Evolutionary conservation across 2,888 invertebrate genomes (phyloP), one percentile per base, ranked within the genome.

Genomic region (Piscicola geometra): DNA sequence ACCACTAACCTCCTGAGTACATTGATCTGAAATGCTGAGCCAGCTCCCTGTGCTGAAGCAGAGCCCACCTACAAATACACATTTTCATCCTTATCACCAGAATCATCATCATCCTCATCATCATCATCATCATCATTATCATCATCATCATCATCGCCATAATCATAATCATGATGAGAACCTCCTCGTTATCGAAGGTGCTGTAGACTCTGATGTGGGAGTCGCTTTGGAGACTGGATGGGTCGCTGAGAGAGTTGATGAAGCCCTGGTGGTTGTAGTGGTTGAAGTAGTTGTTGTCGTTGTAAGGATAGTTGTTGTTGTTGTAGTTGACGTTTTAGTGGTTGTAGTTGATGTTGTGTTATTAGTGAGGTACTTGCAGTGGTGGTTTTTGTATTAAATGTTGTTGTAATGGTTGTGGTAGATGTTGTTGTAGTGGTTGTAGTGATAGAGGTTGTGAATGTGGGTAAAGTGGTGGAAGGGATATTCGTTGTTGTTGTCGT

Each of bases 101-200:
- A 18, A 74, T 60, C 41, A 67, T 72, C 72, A 56, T 3, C 72
- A 56, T 72, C 56, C 0, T 72, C 35, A 56, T 72, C 56, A 56
- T 72, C 72, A 1, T 72, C 72, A 56, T 72, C 72, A 5, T 56
- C 72, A 56, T 47, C 72, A 56, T 47, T 30, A 56, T 47, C 72
- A 56, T 3, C 60, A 67, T 66, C 67, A 36, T 30, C 35, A 35
- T n/a, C 60, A 74, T 30, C 9, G 66, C 1, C 60, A 72, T 25
- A 25, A 70, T 36, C 69, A 28, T 33, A 18, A 41, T 41, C 41
- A 9, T 41, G 9, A 41, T 41, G 9, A 32, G 12, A 5, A 86
- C 86, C 84, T 88, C 88, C 79, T 88, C 88, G 79, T 88, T 87
- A 80, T 88, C 88, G 81, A 85, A 88, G 75, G 87, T 83, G 72